These are phyloP conservation scores for Cheilosia scutellata DNA, from an alignment of 2,888 invertebrate species.

Conservation along the genomic window DNA sequence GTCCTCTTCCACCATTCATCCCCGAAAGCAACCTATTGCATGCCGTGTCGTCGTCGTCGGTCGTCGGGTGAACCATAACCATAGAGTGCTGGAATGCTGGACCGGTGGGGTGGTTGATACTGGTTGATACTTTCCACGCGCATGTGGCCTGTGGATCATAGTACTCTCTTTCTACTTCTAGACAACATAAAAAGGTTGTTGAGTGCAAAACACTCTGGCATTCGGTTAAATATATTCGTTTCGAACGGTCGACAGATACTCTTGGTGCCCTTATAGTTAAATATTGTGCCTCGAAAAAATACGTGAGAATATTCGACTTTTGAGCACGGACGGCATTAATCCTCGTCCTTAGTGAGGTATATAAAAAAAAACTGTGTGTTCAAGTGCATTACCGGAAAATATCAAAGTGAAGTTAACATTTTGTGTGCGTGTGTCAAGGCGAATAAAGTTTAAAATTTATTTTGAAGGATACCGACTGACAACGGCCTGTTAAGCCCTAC, in stretches of 20 bases:
- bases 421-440: background rate
- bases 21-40: conserved; percentile 39
- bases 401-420: conserved; percentile 3
- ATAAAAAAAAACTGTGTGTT: conserved; percentile 8
- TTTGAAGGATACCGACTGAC: conserved; percentile 39
- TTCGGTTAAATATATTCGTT: conserved; percentile 46
- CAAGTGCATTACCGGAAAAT: background rate
- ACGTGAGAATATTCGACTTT: conserved; percentile 20
- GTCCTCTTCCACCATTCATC: conserved; percentile 2
- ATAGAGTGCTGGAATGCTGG: background rate
- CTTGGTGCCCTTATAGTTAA: background rate
- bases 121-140: conserved; percentile 21
- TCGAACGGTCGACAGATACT: conserved; percentile 37
- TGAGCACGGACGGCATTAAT: background rate
- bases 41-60: conserved; percentile 14
- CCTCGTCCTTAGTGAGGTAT: background rate
- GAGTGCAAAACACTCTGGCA: conserved; percentile 40
- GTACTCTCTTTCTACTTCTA: background rate
- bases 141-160: conserved; percentile 36
- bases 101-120: background rate
- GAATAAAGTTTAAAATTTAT: conserved; percentile 38
- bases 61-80: background rate
- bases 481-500: conserved; percentile 6
- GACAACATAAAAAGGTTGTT: conserved; percentile 38
- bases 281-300: conserved; percentile 15